A percentile compares a stretch with the other conserved stretches of the same genome.
These are phyloP conservation scores for Micromesistius poutassou DNA, from an alignment of 2,797 vertebrate genomes.

Conservation along the genomic window DNA sequence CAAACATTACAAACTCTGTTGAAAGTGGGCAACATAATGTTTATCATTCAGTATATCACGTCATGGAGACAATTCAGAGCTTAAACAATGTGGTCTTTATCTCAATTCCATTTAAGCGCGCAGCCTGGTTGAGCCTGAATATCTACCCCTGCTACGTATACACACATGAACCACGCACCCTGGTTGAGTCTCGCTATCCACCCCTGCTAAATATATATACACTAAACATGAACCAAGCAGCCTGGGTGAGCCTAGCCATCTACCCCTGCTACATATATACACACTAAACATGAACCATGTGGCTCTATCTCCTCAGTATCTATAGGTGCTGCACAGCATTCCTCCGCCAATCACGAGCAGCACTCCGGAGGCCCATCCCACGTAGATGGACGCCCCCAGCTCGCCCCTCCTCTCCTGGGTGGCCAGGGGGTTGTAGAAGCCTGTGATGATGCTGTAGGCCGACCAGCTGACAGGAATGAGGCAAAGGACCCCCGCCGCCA, in stretches of 20 bases:
- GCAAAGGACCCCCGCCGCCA: constrained; percentile 66
- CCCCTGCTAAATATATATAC: no score
- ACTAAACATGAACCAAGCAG: no score
- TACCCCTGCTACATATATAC: no score
- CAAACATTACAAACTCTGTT: background rate
- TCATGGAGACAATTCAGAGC: background rate
- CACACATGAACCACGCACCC: background rate
- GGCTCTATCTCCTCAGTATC: constrained; percentile 47
- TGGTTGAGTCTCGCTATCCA: background rate
- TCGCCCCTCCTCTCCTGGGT: constrained; percentile 57
- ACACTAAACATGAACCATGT: no score
- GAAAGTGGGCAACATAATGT: background rate
- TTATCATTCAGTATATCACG: background rate
- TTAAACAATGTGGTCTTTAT: background rate
- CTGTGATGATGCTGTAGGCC: constrained; percentile 67
- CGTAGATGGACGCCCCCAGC: constrained; percentile 73
- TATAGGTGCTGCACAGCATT: constrained; percentile 63
- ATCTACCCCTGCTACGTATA: background rate
- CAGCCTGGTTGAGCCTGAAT: background rate
- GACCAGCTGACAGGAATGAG: constrained; percentile 72
- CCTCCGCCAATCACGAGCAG: constrained; percentile 72
- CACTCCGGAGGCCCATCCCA: constrained; percentile 71
- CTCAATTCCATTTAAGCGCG: background rate
- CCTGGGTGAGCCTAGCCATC: no score
- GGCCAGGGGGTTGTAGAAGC: constrained; percentile 64